Conservation (phyloP, 2,113 vertebrate species). For the Podarcis raffonei region DNA sequence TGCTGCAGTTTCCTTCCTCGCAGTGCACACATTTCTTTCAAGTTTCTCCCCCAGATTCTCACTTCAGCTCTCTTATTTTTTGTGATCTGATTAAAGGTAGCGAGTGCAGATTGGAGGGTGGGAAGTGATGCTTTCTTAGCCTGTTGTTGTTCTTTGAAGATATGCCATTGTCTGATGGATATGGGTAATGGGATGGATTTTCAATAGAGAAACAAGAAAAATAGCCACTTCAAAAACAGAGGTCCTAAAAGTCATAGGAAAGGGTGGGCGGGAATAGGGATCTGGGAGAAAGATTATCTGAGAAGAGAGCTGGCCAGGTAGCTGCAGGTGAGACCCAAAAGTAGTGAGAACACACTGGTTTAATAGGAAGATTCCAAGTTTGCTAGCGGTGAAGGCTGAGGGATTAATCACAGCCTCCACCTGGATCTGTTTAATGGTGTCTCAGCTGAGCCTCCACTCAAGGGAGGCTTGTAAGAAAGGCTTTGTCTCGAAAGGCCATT, state of each 20-base stretch:
- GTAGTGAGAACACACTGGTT: background rate
- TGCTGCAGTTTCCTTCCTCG: background rate
- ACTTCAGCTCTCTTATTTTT: background rate
- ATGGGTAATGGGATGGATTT: background rate
- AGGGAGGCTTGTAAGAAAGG: background rate
- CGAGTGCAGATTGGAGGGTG: background rate
- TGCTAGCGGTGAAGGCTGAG: background rate
- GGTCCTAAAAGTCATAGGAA: background rate
- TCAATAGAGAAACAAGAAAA: background rate
- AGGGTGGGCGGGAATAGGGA: too few species aligned
- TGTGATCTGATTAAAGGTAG: background rate
- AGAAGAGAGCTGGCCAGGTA: background rate
- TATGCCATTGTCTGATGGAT: background rate
- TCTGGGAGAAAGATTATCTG: background rate
- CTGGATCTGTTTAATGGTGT: background rate
- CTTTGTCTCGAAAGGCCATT: background rate
- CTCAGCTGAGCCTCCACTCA: background rate
- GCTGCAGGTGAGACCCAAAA: background rate
- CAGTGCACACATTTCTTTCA: background rate
- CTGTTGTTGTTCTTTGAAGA: slow-evolving; percentile 6
- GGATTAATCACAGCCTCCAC: background rate
- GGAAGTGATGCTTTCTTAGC: background rate
- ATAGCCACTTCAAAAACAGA: background rate
- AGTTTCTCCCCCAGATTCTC: background rate
- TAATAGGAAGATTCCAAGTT: background rate